Base-by-base conservation (phyloP, 2,797 vertebrate species). In the Mus caroli region DNA sequence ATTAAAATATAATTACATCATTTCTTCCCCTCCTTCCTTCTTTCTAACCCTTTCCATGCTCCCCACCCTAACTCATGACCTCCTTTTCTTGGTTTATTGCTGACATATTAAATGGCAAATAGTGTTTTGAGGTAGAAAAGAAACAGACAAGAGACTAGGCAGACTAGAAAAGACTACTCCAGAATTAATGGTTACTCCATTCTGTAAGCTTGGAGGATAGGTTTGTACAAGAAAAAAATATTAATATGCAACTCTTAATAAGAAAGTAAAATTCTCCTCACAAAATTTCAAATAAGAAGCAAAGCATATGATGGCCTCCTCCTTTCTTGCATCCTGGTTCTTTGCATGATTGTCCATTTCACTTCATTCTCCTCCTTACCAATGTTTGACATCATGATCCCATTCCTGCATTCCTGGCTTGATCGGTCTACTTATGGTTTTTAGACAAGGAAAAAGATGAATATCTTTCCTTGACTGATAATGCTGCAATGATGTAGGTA, bases 401-500 rank as follows among this genome's bases (percentile, higher is more conserved):
- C 54, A 60, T 58, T 54, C 79, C 54, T 89, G 46, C 12, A 34
- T 91, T 86, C 79, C 40, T 91, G 93, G 37, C 46, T 82, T 83
- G 46, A 26, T 92, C 77, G 26, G 73, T 88, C 92, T 92, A 40
- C 54, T 83, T 87, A 64, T 77, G 56, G 15, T 34, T 96, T 92
- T 94, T 86, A 26, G 40, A 95, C 76, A n/a, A 79, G 83, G 43
- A 96, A 94, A 67, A 84, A 88, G 77, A 84, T n/a, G 71, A 90
- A 50, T 75, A 73, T 87, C 94, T 95, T 94, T 64, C 43, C 88
- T 91, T 20, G 28, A 96, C 75, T 92, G 60, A 71, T 46, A 79
- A 69, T 92, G 40, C n/a, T 94, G 34, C 28, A 92, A 34, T 79
- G 84, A 92, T 75, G 43, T 96, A 92, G 86, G 40, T 96, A 92